phyloP scores from a whole-genome alignment of 2,888 invertebrate genomes.

The Erynnis tages region DNA sequence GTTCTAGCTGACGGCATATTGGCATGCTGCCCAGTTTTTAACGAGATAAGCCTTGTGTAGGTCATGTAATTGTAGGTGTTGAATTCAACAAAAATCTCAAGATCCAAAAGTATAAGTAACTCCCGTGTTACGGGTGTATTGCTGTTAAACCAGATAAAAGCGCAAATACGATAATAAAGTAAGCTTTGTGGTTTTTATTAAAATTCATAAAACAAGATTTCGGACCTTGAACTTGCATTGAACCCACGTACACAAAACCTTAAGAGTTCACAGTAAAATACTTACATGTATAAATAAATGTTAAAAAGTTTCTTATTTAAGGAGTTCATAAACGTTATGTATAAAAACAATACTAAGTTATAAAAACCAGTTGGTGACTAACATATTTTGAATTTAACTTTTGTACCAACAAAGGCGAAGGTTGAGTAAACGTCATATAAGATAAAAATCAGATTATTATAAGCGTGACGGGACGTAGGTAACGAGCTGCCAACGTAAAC shows the following conservation, averaged over 20 bases:
- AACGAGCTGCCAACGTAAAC: slow-evolving; percentile 7
- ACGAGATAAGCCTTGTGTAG: slow-evolving; percentile 8
- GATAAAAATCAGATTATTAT: slow-evolving; percentile 19
- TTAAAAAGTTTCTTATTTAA: too few species aligned
- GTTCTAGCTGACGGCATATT: slow-evolving; percentile 9
- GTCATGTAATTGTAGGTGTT: too few species aligned
- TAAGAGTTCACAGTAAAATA: not conserved
- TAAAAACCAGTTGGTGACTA: not conserved
- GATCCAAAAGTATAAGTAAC: not conserved
- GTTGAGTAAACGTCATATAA: slow-evolving; percentile 9
- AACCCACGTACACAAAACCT: not conserved
- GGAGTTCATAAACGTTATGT: too few species aligned
- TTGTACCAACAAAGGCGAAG: slow-evolving; percentile 3
- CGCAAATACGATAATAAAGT: too few species aligned
- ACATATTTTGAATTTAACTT: not conserved
- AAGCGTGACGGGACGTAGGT: slow-evolving; percentile 16
- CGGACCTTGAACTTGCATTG: too few species aligned
- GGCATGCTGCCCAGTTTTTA: slow-evolving; percentile 27
- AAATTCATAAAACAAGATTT: too few species aligned
- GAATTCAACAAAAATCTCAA: too few species aligned
- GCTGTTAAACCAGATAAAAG: too few species aligned
- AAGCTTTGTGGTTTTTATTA: too few species aligned
- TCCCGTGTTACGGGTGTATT: not conserved
- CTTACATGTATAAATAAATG: too few species aligned
- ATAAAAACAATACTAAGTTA: too few species aligned